These are phyloP conservation scores for Hypsopygia costalis DNA, from an alignment of 2,888 invertebrate genomes.

Conservation along the genomic window DNA sequence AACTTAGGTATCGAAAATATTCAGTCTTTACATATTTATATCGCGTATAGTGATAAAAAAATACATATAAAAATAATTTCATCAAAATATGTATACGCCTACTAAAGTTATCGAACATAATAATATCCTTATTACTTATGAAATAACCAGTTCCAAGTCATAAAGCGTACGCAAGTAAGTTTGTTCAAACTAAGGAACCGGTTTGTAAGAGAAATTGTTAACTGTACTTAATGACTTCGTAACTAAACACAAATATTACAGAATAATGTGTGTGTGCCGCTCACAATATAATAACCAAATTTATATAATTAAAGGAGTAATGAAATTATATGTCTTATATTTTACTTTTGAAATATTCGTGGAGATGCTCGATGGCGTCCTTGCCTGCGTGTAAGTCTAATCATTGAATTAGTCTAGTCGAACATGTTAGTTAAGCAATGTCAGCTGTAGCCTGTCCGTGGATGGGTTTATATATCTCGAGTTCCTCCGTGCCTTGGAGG, in stretches of 20 bases:
- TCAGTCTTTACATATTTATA: too few species aligned
- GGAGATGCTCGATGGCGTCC: too few species aligned
- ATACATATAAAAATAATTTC: not conserved
- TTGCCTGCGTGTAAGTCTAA: too few species aligned
- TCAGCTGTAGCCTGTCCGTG: too few species aligned
- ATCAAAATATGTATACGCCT: not conserved
- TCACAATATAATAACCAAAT: slow-evolving; percentile 2
- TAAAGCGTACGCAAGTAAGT: slow-evolving; percentile 53
- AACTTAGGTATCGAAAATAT: too few species aligned
- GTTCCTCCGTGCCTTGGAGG: too few species aligned
- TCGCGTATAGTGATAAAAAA: too few species aligned
- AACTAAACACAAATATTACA: slow-evolving; percentile 62
- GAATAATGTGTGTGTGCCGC: slow-evolving; percentile 25
- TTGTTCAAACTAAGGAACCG: slow-evolving; percentile 65
- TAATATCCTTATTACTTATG: slow-evolving; percentile 35
- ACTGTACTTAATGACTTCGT: slow-evolving; percentile 71
- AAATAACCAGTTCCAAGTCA: slow-evolving; percentile 46
- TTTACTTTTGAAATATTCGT: not conserved
- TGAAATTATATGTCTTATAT: not conserved
- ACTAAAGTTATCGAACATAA: slow-evolving; percentile 24
- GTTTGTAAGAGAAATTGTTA: slow-evolving; percentile 69
- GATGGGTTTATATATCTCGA: too few species aligned
- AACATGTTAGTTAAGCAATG: too few species aligned
- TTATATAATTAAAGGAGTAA: not conserved
- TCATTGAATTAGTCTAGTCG: too few species aligned